Evolutionary conservation across 2,888 invertebrate genomes (phyloP).

Genomic region (Eilema depressum): DNA sequence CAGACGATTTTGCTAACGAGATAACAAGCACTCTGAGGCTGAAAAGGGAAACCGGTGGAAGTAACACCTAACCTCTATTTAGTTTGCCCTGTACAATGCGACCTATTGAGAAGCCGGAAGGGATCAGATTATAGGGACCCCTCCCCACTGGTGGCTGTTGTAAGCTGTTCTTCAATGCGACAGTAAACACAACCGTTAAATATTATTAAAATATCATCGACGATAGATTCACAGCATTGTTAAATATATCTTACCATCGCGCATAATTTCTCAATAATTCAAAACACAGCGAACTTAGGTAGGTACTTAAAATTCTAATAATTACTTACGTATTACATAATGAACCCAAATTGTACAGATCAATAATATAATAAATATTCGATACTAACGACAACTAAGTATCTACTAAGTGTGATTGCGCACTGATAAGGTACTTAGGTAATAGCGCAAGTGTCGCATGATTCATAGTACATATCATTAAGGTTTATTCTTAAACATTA

Average conservation of each 20-base stretch:
- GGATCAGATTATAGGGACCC: too few relatives aligned
- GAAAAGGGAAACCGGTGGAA: too few relatives aligned
- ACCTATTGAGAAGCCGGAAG: too few relatives aligned
- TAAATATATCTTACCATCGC: neutral
- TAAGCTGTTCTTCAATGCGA: too few relatives aligned
- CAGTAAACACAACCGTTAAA: too few relatives aligned
- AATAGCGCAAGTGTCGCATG: neutral
- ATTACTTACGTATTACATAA: neutral
- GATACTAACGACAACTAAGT: neutral
- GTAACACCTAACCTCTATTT: too few relatives aligned
- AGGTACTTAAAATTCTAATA: neutral
- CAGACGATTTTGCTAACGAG: too few relatives aligned
- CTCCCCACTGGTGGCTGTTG: too few relatives aligned
- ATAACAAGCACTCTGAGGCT: too few relatives aligned
- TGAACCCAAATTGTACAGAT: neutral
- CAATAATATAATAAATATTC: neutral
- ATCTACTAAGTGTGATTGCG: neutral
- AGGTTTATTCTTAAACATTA: neutral
- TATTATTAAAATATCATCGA: neutral
- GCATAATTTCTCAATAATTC: neutral
- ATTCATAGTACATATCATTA: neutral
- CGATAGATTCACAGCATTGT: neutral
- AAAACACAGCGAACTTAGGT: neutral
- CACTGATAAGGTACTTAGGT: neutral
- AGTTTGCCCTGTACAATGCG: too few relatives aligned